These are phyloP conservation scores for Mirza zaza DNA, from an alignment of 2,113 vertebrate species.

Conservation along the genomic window DNA sequence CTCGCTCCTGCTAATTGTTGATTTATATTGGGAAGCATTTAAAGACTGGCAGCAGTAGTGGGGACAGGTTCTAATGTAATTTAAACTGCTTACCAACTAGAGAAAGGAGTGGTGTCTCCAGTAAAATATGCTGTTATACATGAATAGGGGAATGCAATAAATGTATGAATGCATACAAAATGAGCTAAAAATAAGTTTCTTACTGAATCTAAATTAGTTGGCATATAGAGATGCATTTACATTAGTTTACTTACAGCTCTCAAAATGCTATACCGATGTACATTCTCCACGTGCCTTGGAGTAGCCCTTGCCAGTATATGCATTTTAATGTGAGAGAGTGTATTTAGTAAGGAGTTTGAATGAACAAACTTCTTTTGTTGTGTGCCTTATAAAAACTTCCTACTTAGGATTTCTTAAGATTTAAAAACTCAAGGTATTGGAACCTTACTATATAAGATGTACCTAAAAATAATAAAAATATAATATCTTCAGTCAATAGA, in stretches of 20 bases:
- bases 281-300: not conserved
- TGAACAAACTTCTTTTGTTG: not conserved
- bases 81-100: not conserved
- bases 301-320: not conserved
- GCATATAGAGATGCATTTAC: not conserved
- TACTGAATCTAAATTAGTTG: not conserved
- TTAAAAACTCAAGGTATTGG: slow-evolving; percentile 6
- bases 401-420: slow-evolving; percentile 5
- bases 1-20: not conserved
- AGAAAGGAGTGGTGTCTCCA: not conserved
- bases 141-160: not conserved
- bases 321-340: not conserved
- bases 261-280: not conserved
- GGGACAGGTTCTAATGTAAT: not conserved
- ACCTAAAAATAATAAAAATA: not conserved
- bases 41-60: not conserved
- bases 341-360: not conserved
- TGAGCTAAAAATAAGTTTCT: not conserved
- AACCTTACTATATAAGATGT: not conserved
- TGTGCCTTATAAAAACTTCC: not conserved
- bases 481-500: not conserved
- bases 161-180: not conserved
- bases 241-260: slow-evolving; percentile 7
- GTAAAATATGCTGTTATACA: not conserved
- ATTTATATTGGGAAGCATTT: not conserved